Conservation (phyloP, 30 jellyfish, hydroid and myxozoan genomes). For the Aurelia coerulea region DNA sequence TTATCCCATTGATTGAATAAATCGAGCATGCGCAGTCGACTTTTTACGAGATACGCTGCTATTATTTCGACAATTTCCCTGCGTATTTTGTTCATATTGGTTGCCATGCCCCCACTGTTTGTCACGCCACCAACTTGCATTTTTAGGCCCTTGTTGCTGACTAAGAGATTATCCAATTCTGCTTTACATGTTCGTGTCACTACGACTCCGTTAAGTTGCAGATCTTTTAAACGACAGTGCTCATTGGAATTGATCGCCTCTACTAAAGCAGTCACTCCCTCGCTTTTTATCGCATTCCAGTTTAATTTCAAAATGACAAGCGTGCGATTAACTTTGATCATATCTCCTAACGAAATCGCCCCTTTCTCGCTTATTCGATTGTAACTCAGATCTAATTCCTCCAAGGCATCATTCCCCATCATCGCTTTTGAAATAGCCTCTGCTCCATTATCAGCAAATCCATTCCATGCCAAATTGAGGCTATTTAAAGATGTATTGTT, state of each 20-base stretch:
- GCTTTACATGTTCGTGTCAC: slow-evolving; percentile 51
- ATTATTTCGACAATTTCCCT: slow-evolving; percentile 71
- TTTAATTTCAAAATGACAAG: slow-evolving; percentile 32
- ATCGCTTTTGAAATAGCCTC: slow-evolving; percentile 77
- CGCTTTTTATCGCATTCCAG: slow-evolving; percentile 73
- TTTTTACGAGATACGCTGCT: slow-evolving; percentile 59
- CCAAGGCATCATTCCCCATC: slow-evolving; percentile 20
- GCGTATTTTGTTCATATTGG: slow-evolving; percentile 62
- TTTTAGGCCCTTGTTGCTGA: slow-evolving; percentile 21
- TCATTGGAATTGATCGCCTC: slow-evolving; percentile 41
- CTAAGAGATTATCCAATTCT: slow-evolving; percentile 54
- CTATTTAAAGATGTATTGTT: slow-evolving; percentile 8
- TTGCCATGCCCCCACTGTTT: slow-evolving; percentile 51
- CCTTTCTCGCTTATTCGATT: slow-evolving; percentile 73
- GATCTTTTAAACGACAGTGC: slow-evolving; percentile 17
- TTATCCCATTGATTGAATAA: slow-evolving; percentile 92
- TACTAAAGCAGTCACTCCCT: slow-evolving; percentile 50
- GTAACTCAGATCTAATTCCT: slow-evolving; percentile 66
- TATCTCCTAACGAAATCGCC: slow-evolving; percentile 34
- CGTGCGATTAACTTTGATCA: slow-evolving; percentile 23
- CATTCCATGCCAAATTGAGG: slow-evolving; percentile 78
- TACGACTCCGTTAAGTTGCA: slow-evolving; percentile 61
- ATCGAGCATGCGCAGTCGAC: slow-evolving; percentile 88
- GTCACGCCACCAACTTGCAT: slow-evolving; percentile 73
- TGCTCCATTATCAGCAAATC: slow-evolving; percentile 78